Conservation (phyloP, 2,113 vertebrate species). For the Struthidea cinerea region DNA sequence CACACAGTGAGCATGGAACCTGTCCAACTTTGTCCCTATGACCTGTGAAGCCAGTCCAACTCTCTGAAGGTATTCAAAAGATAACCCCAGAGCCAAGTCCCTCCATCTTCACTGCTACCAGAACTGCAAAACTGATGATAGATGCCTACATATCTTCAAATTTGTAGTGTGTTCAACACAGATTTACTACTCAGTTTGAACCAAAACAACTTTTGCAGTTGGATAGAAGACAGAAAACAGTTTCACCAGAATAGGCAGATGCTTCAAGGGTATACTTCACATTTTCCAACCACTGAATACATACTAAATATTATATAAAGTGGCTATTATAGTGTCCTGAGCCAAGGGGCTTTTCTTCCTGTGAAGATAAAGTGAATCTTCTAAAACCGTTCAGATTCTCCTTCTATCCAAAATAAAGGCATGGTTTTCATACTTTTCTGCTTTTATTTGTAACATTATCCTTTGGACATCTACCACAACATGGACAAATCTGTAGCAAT, state of each 20-base stretch:
- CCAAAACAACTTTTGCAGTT: not conserved
- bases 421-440: not conserved
- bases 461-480: not conserved
- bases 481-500: not conserved
- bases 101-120: not conserved
- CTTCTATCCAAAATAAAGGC: not conserved
- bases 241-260: not conserved
- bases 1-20: not conserved
- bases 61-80: not conserved
- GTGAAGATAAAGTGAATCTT: not conserved
- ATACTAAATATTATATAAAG: not conserved
- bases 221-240: not conserved
- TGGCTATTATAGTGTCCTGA: not conserved
- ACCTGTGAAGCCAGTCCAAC: not conserved
- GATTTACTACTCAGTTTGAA: not conserved
- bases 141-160: not conserved
- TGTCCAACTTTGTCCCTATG: not conserved
- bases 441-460: not conserved
- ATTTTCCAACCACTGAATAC: not conserved
- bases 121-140: not conserved
- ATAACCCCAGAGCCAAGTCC: not conserved
- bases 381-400: not conserved
- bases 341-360: not conserved
- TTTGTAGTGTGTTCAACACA: not conserved
- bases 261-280: not conserved